Conservation (phyloP, 2,113 vertebrate species). For the Hoplias malabaricus region DNA sequence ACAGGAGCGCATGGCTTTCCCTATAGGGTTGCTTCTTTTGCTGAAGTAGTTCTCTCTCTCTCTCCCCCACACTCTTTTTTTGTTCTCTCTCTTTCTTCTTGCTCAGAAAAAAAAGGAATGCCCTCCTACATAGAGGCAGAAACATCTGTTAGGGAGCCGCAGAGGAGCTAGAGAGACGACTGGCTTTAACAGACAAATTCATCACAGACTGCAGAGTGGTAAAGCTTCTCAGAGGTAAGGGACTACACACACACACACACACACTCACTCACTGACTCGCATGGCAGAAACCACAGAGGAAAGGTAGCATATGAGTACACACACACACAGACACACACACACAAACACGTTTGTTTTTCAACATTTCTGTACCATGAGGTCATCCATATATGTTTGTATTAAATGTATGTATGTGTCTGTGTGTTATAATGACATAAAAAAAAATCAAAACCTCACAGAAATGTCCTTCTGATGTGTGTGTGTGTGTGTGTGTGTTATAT, state of each 20-base stretch:
- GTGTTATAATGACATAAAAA: too few species aligned
- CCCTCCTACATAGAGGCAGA: constrained; percentile 65
- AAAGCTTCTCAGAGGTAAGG: neutral
- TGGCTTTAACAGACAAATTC: constrained; percentile 2
- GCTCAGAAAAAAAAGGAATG: constrained; percentile 61
- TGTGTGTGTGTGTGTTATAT: neutral
- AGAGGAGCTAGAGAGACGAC: constrained; percentile 28
- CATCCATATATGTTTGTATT: neutral
- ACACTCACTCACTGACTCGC: neutral
- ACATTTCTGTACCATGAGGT: constrained; percentile 3
- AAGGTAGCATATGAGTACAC: too few species aligned
- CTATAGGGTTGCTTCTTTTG: constrained; percentile 49
- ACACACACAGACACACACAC: neutral
- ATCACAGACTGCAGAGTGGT: neutral
- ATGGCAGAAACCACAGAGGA: too few species aligned
- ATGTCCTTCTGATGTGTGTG: neutral
- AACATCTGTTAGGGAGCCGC: constrained; percentile 67
- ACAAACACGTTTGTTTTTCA: neutral
- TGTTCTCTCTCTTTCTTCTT: constrained; percentile 42
- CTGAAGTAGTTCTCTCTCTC: constrained; percentile 26
- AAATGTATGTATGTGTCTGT: neutral
- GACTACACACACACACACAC: neutral
- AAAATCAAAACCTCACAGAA: too few species aligned
- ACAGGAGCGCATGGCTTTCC: constrained; percentile 33
- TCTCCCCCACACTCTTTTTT: constrained; percentile 5